Evolutionary conservation across 1,140 invertebrate genomes (phyloP).

Genomic region (Calycopis cecrops): DNA sequence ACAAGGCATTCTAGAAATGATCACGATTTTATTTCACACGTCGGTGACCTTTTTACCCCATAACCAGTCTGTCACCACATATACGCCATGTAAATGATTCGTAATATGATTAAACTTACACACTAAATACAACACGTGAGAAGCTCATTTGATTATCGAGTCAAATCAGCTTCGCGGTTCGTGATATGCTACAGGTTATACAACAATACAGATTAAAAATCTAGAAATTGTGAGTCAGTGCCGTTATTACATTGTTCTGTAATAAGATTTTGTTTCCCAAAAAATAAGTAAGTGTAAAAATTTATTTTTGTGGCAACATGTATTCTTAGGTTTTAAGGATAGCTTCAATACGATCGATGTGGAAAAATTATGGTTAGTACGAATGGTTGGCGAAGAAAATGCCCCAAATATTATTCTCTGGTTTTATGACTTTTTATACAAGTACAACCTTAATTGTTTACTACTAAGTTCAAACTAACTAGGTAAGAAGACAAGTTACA

Average conservation of each 20-base stretch:
- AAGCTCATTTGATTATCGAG: constrained; percentile 40
- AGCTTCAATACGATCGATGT: no score
- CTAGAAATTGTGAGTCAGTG: neutral
- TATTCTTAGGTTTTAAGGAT: no score
- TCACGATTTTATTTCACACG: neutral
- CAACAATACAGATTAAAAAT: constrained; percentile 14
- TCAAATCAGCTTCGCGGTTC: constrained; percentile 30
- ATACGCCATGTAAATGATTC: constrained; percentile 66
- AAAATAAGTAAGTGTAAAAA: no score
- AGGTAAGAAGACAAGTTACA: no score
- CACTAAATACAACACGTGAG: constrained; percentile 12
- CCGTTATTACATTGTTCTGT: neutral
- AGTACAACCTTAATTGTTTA: no score
- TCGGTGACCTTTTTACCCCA: neutral
- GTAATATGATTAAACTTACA: constrained; percentile 35
- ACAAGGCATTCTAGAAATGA: constrained; percentile 4
- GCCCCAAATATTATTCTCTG: no score
- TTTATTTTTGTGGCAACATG: no score
- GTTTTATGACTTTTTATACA: no score
- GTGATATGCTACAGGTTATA: constrained; percentile 59
- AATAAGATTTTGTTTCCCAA: no score
- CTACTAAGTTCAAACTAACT: no score
- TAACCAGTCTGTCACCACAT: constrained; percentile 32
- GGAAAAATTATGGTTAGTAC: no score
- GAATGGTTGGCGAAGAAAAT: no score